phyloP scores from a whole-genome alignment of 2,797 vertebrate genomes.

The Tragopan temminckii region DNA sequence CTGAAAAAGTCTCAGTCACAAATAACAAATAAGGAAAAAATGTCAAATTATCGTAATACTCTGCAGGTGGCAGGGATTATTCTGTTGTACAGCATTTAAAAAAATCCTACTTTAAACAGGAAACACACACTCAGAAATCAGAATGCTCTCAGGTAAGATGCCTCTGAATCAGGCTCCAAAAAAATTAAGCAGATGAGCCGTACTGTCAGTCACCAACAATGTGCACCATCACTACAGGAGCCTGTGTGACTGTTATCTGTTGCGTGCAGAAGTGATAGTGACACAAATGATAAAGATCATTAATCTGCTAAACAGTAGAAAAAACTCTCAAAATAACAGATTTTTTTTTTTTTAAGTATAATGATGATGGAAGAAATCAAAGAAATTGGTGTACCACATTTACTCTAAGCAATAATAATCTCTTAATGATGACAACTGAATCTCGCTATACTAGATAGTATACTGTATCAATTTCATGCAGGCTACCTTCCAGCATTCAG shows the following conservation, averaged over 20 bases:
- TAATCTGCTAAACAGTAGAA: constrained; percentile 3
- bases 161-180: not conserved
- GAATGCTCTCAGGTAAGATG: not conserved
- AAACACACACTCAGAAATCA: constrained; percentile 34
- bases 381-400: constrained; percentile 12
- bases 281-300: constrained; percentile 1
- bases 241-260: not conserved
- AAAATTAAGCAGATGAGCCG: not conserved
- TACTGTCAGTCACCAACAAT: not conserved
- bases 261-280: not conserved
- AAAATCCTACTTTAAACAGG: not conserved
- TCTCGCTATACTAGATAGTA: not conserved
- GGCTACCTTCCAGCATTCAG: constrained; percentile 45
- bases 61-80: not conserved
- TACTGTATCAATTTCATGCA: constrained; percentile 12
- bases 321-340: constrained; percentile 22
- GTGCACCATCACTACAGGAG: not conserved
- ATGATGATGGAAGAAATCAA: not conserved
- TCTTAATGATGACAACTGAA: constrained; percentile 35
- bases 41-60: not conserved
- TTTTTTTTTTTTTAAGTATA: constrained; percentile 5
- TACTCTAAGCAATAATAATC: constrained; percentile 4
- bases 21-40: not conserved
- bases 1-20: not conserved
- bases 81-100: not conserved